Evolutionary conservation across 2,113 vertebrate species (phyloP).

Genomic region (Nothobranchius furzeri): DNA sequence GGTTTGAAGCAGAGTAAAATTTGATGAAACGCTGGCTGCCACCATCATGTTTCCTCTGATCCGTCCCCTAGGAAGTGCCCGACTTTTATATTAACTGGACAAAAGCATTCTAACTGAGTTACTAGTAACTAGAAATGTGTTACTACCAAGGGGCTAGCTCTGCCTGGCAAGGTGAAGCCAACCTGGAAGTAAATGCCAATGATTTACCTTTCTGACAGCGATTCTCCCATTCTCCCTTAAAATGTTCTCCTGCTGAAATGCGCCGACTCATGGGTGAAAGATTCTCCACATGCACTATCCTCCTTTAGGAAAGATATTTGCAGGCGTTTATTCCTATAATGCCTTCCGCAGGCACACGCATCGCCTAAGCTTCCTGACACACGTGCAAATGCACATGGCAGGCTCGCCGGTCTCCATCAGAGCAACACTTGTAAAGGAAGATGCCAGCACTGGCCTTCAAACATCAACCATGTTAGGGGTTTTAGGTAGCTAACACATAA

Average conservation of each 20-base stretch:
- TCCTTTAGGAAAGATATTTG: conserved; percentile 14
- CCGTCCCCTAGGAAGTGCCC: no score
- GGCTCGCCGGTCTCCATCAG: conserved; percentile 10
- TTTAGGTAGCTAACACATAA: no score
- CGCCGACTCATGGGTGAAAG: conserved; percentile 14
- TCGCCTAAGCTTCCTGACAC: neutral
- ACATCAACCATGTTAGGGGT: neutral
- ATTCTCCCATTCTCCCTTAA: neutral
- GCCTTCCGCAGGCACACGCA: conserved; percentile 20
- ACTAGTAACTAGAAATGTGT: no score
- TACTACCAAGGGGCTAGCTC: no score
- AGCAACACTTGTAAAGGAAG: neutral
- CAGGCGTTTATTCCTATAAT: conserved; percentile 12
- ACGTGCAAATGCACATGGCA: conserved; percentile 7
- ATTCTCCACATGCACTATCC: conserved; percentile 28
- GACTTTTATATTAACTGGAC: no score
- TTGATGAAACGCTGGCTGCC: no score
- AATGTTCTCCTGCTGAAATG: neutral
- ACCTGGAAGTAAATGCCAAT: no score
- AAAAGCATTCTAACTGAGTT: no score
- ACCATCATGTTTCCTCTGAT: no score
- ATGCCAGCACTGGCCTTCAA: neutral
- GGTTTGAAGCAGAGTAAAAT: no score
- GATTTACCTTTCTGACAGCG: neutral
- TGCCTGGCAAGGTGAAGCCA: no score